Evolutionary conservation across 92 coral and sea anemone species (phyloP).

Genomic region (Zoanthus sansibaricus): DNA sequence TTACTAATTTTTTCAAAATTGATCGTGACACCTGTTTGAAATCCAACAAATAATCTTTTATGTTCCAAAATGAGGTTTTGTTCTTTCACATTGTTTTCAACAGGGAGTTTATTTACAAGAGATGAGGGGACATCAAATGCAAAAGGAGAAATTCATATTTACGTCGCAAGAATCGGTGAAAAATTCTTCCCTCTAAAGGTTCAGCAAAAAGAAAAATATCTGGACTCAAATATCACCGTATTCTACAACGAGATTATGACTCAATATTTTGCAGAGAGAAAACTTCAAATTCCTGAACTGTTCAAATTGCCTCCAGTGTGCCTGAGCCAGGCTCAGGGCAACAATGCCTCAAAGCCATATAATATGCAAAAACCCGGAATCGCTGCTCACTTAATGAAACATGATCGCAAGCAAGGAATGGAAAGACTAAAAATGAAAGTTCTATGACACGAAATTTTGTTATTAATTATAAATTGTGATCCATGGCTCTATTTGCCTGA

Average conservation of each 20-base stretch:
- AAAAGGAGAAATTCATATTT: slow-evolving; percentile 13
- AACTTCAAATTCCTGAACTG: slow-evolving; percentile 38
- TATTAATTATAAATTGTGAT: no score
- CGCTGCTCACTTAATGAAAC: background rate
- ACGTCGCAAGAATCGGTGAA: slow-evolving; percentile 25
- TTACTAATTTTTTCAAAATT: no score
- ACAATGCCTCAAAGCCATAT: background rate
- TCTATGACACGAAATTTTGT: background rate
- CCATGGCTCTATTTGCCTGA: no score
- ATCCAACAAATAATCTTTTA: no score
- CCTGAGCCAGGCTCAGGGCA: background rate
- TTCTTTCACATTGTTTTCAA: background rate
- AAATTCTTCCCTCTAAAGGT: slow-evolving; percentile 59
- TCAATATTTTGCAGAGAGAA: slow-evolving; percentile 61
- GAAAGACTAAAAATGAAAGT: background rate
- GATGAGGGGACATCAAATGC: background rate
- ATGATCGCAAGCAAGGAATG: background rate
- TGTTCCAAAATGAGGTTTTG: no score
- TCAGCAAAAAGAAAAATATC: slow-evolving; percentile 49
- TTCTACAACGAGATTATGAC: slow-evolving; percentile 71
- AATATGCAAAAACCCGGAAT: background rate
- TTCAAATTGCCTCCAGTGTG: slow-evolving; percentile 33
- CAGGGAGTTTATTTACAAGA: background rate
- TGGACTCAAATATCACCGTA: slow-evolving; percentile 43
- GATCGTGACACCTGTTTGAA: background rate